These are phyloP conservation scores for Eulacestoma nigropectus DNA, from an alignment of 2,113 vertebrate genomes.

Conservation along the genomic window DNA sequence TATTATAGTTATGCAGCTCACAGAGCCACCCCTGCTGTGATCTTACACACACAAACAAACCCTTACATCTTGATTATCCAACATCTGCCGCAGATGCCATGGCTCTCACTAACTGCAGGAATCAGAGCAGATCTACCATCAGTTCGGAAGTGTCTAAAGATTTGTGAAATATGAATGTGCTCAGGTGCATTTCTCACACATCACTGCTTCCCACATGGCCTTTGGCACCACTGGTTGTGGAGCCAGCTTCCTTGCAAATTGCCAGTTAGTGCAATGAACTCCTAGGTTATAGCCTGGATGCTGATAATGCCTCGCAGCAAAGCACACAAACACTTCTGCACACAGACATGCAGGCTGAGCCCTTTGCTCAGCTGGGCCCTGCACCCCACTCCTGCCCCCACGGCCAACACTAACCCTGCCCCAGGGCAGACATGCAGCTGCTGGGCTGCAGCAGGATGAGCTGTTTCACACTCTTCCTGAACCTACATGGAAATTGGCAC, in stretches of 20 bases:
- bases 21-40: neutral
- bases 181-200: neutral
- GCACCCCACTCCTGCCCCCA: neutral
- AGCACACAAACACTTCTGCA: rapidly evolving
- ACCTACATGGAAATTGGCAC: neutral
- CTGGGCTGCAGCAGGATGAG: neutral
- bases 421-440: neutral
- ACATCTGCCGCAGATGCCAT: neutral
- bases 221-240: neutral
- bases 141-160: neutral
- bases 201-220: neutral
- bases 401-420: rapidly evolving
- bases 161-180: neutral
- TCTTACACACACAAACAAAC: neutral
- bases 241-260: neutral
- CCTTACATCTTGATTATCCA: neutral
- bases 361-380: neutral
- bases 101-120: neutral
- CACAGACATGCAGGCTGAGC: neutral
- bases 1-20: neutral
- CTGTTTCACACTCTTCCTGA: neutral
- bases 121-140: rapidly evolving
- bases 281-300: neutral
- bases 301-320: rapidly evolving
- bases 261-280: neutral